Conservation (phyloP, 2,888 invertebrate genomes). For the Diaphora mendica region DNA sequence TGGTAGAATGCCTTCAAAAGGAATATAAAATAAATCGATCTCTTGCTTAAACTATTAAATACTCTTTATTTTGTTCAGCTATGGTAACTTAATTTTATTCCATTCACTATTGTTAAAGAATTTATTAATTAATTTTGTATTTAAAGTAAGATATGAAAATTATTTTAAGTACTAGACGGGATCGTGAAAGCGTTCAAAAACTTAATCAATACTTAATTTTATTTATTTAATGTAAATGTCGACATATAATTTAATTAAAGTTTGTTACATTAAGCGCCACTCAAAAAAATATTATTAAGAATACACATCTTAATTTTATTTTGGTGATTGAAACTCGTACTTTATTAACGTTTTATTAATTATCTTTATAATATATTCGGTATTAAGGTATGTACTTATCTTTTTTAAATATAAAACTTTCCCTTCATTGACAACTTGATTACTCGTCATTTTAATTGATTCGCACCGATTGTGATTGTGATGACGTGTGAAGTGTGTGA, state of each 20-base stretch:
- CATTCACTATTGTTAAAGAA: neutral
- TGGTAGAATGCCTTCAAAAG: neutral
- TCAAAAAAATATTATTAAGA: neutral
- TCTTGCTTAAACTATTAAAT: neutral
- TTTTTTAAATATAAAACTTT: neutral
- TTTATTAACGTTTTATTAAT: neutral
- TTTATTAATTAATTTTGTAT: neutral
- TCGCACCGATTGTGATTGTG: neutral
- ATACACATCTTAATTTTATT: neutral
- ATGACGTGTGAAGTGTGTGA: neutral
- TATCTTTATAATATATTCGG: neutral
- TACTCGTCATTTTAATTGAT: neutral
- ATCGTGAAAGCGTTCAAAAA: constrained; percentile 9
- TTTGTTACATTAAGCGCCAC: neutral
- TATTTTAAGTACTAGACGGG: neutral
- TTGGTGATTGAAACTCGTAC: neutral
- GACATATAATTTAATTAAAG: neutral
- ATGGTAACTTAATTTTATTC: neutral
- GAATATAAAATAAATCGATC: neutral
- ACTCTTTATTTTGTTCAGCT: constrained; percentile 2
- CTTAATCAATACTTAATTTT: constrained; percentile 18
- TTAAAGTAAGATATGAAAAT: neutral
- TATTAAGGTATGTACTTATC: neutral
- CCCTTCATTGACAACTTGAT: neutral
- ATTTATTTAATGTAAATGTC: constrained; percentile 14